Evolutionary conservation across 2,113 vertebrate species (phyloP).

Genomic region (Myxocyprinus asiaticus): DNA sequence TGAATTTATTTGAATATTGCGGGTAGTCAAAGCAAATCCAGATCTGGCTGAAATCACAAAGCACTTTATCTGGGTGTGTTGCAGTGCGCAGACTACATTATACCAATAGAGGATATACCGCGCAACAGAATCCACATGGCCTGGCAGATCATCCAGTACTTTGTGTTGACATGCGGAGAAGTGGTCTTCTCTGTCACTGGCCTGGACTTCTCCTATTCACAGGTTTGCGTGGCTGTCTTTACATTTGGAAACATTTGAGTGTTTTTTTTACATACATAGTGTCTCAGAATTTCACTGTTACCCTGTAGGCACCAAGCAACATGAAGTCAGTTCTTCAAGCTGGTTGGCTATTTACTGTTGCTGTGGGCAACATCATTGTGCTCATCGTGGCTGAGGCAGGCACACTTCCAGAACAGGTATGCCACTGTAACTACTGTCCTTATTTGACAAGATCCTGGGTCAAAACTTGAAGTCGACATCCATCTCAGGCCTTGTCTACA

Average conservation of each 20-base stretch:
- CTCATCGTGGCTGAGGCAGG: slow-evolving; percentile 86
- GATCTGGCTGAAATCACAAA: no score
- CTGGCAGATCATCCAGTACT: slow-evolving; percentile 95
- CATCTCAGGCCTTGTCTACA: no score
- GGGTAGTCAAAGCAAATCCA: no score
- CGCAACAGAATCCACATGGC: slow-evolving; percentile 87
- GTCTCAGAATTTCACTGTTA: not conserved
- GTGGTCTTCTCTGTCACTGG: slow-evolving; percentile 95
- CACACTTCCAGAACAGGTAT: slow-evolving; percentile 81
- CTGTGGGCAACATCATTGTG: slow-evolving; percentile 92
- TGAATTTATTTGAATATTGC: no score
- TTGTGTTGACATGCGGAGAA: slow-evolving; percentile 88
- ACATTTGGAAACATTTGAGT: no score
- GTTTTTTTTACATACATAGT: no score
- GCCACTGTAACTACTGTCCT: not conserved
- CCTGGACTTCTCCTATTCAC: slow-evolving; percentile 92
- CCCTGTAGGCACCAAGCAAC: slow-evolving; percentile 86
- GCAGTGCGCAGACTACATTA: slow-evolving; percentile 62
- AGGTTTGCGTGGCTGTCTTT: slow-evolving; percentile 72
- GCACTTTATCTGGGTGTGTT: not conserved
- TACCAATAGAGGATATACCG: slow-evolving; percentile 70
- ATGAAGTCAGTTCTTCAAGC: slow-evolving; percentile 98
- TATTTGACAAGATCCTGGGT: not conserved
- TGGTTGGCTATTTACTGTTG: slow-evolving; percentile 90
- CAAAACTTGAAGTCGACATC: no score